Evolutionary conservation across 1,140 invertebrate species (phyloP).

Genomic region (Scaptomyza graminum): DNA sequence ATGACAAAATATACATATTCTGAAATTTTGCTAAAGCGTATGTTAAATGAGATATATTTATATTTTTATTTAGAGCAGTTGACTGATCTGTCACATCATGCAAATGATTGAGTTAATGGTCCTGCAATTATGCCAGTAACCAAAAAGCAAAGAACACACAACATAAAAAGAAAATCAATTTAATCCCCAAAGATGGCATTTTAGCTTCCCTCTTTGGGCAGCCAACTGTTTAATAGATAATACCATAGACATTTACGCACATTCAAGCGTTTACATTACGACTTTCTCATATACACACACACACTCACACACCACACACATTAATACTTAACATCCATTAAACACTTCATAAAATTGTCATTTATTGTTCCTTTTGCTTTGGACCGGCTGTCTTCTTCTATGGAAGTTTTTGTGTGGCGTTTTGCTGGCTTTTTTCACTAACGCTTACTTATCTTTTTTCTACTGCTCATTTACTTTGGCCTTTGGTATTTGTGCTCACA

Average conservation of each 20-base stretch:
- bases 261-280: constrained; percentile 8
- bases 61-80: neutral
- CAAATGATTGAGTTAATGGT: constrained; percentile 36
- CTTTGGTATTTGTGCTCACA: constrained; percentile 44
- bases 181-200: constrained; percentile 43
- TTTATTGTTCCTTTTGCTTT: constrained; percentile 57
- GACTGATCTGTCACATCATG: neutral
- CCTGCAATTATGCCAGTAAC: constrained; percentile 57
- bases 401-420: constrained; percentile 43
- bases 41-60: constrained; percentile 1
- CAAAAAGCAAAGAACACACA: constrained; percentile 26
- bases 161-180: constrained; percentile 56
- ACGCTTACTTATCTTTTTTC: constrained; percentile 54
- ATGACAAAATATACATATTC: constrained; percentile 10
- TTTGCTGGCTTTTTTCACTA: constrained; percentile 70
- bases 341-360: constrained; percentile 81
- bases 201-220: constrained; percentile 42
- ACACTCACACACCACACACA: constrained; percentile 40
- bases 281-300: constrained; percentile 20
- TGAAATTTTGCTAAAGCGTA: neutral
- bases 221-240: constrained; percentile 72
- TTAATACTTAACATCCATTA: constrained; percentile 77
- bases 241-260: constrained; percentile 39
- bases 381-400: neutral
- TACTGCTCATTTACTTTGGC: constrained; percentile 41